Evolutionary conservation across 2,888 invertebrate species (phyloP).

Genomic region (Drosophila quasianomalipes): DNA sequence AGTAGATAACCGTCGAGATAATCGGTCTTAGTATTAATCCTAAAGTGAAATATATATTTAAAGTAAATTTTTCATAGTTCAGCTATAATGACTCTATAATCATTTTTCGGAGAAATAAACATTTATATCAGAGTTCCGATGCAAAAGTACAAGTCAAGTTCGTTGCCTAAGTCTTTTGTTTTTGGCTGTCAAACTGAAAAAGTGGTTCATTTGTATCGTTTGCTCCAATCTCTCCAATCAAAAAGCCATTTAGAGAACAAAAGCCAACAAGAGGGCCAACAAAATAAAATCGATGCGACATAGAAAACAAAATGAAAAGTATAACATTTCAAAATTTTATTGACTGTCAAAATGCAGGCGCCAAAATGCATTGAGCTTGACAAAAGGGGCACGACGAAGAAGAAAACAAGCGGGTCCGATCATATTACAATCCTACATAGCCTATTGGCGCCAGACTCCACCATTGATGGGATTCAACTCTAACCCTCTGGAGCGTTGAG

Average conservation of each 20-base stretch:
- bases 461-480: slow-evolving; percentile 29
- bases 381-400: slow-evolving; percentile 16
- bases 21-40: neutral
- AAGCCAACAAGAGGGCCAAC: slow-evolving; percentile 31
- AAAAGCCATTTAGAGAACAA: slow-evolving; percentile 76
- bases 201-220: slow-evolving; percentile 74
- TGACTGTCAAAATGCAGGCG: slow-evolving; percentile 81
- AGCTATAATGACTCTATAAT: slow-evolving; percentile 4
- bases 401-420: slow-evolving; percentile 55
- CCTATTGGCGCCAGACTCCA: slow-evolving; percentile 51
- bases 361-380: slow-evolving; percentile 54
- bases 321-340: slow-evolving; percentile 82
- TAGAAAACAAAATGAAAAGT: slow-evolving; percentile 65
- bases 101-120: neutral
- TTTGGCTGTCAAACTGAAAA: slow-evolving; percentile 73
- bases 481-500: slow-evolving; percentile 36
- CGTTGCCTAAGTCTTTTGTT: slow-evolving; percentile 71
- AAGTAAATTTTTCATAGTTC: neutral
- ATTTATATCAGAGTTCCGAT: slow-evolving; percentile 10
- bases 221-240: slow-evolving; percentile 77
- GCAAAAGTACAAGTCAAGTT: slow-evolving; percentile 56
- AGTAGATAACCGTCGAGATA: neutral
- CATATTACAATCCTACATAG: slow-evolving; percentile 47
- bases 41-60: neutral
- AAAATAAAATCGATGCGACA: slow-evolving; percentile 66